Conservation (phyloP, 2,113 vertebrate genomes). For the Megaleporinus macrocephalus region DNA sequence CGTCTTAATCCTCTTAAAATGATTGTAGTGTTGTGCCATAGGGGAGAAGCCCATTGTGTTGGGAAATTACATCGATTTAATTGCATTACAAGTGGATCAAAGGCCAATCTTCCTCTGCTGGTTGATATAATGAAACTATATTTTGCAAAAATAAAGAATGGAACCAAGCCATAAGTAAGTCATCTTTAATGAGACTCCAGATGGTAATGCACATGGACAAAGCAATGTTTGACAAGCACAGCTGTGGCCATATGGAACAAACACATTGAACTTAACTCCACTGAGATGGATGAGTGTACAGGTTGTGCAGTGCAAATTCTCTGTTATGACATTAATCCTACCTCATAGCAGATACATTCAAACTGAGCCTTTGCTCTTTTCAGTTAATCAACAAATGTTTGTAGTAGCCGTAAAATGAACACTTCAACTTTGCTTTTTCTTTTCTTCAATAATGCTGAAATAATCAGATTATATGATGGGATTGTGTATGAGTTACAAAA, state of each 20-base stretch:
- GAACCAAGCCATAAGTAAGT: constrained; percentile 5
- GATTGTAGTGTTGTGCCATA: neutral
- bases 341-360: neutral
- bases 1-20: neutral
- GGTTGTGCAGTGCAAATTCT: neutral
- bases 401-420: too few relatives aligned
- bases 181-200: constrained; percentile 12
- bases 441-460: too few relatives aligned
- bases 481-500: too few relatives aligned
- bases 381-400: neutral
- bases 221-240: neutral
- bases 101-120: neutral
- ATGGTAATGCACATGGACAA: neutral
- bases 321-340: constrained; percentile 10
- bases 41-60: constrained; percentile 2
- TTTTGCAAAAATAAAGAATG: constrained; percentile 26
- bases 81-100: neutral
- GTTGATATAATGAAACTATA: neutral
- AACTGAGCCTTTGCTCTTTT: neutral
- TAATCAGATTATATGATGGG: too few relatives aligned
- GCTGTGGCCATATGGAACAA: neutral
- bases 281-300: constrained; percentile 25
- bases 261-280: constrained; percentile 13
- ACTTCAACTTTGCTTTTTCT: too few relatives aligned
- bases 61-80: neutral